These are phyloP conservation scores for Falco novaeseelandiae DNA, from an alignment of 2,797 vertebrate genomes.

Conservation along the genomic window DNA sequence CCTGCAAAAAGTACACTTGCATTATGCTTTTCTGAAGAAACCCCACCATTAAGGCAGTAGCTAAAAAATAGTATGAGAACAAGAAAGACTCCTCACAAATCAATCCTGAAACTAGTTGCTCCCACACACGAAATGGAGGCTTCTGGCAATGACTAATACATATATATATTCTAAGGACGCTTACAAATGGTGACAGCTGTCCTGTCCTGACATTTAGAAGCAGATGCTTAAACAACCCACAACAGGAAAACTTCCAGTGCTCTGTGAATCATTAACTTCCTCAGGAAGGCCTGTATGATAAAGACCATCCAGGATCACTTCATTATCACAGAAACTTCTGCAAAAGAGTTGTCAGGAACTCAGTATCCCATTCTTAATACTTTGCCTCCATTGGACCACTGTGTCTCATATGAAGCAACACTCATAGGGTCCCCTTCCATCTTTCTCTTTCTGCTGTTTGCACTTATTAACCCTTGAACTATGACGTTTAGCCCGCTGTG, in stretches of 20 bases:
- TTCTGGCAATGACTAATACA: conserved; percentile 1
- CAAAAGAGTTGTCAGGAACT: neutral
- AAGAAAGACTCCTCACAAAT: neutral
- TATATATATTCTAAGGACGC: neutral
- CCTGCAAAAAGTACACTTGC: neutral
- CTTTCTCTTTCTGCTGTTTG: neutral
- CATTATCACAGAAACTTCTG: neutral
- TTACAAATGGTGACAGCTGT: neutral
- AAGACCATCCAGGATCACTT: neutral
- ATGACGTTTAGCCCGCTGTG: neutral
- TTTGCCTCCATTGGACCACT: neutral
- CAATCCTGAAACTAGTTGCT: neutral
- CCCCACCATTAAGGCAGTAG: neutral
- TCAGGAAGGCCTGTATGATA: neutral
- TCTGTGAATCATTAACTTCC: neutral
- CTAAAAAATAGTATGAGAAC: neutral
- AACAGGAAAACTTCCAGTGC: neutral
- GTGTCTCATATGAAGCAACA: neutral
- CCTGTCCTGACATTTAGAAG: conserved; percentile 37
- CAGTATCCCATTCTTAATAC: neutral
- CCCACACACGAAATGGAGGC: neutral
- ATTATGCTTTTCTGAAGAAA: neutral
- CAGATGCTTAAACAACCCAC: neutral
- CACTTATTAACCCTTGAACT: neutral
- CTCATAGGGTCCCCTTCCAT: neutral